Evolutionary conservation across 1,140 invertebrate genomes (phyloP), one percentile per base, ranked within the genome.

Genomic region (Oryzaephilus surinamensis): DNA sequence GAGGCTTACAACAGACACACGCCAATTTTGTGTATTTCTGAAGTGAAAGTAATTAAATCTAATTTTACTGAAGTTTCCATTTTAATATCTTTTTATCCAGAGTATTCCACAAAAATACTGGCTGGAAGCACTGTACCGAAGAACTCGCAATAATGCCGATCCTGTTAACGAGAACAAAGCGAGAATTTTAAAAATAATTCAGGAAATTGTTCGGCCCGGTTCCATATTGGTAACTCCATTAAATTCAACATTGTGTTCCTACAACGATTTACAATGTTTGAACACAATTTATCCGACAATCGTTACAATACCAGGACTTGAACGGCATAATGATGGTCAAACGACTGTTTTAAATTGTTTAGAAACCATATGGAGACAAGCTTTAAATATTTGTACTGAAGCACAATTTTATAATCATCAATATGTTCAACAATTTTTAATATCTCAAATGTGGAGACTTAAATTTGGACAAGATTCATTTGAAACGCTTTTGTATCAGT

Each of bases 21-120:
- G 11, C 63, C 60, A 18, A 63, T 71, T 38, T 44, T 71, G n/a
- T 71, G 69, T 41, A 64, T 70, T 18, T 63, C 60, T 4, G 67
- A 71, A 56, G 56, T 60, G 1, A 42, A 38, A 27, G 36, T 38
- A 38, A 19, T 19, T 2, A 29, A n/a, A n/a, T n/a, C 18, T 12
- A 7, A 4, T 13, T 12, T 28, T 1, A 29, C 2, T 19, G 3
- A 29, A 29, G 20, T 18, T 19, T 5, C 29, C 11, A n/a, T 20
- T 38, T 19, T 26, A 20, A 30, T 24, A 19, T 28, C 11, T 21
- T 6, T 13, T 21, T 38, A 21, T 13, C 7, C 19, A 38, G 36
- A 18, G 30, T 14, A 31, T 38, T 14, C 36, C 36, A 4, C 36
- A 26, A 21, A 28, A 19, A 15, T 38, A 38, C 16, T 38, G 36